These are phyloP conservation scores for Vombatus ursinus DNA, from an alignment of 2,113 vertebrate genomes.

Conservation along the genomic window DNA sequence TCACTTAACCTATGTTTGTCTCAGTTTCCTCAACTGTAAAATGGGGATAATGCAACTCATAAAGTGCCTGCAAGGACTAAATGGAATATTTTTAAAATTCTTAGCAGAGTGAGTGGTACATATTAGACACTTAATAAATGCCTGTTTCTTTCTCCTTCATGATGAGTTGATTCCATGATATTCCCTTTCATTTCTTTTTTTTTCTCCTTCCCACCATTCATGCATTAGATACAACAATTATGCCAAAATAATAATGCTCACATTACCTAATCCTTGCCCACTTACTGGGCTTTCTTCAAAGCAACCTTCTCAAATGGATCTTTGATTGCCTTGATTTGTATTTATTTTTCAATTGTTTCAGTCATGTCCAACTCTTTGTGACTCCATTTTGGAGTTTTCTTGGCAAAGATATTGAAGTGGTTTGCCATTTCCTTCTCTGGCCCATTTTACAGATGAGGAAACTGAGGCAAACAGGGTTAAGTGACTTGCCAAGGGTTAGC, in stretches of 20 bases:
- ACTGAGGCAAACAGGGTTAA: background rate
- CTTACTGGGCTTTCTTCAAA: background rate
- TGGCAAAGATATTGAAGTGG: background rate
- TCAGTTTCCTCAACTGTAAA: too few species aligned
- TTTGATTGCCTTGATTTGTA: background rate
- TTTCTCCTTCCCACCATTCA: background rate
- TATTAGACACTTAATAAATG: too few species aligned
- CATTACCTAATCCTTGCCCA: background rate
- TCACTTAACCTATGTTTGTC: too few species aligned
- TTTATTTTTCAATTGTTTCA: background rate
- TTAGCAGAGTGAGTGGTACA: too few species aligned
- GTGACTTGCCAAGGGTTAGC: background rate
- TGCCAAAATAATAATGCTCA: background rate
- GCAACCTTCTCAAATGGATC: background rate
- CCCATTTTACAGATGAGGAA: background rate
- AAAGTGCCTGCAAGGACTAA: too few species aligned
- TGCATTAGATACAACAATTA: background rate
- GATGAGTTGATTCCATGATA: background rate
- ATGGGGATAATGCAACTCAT: too few species aligned
- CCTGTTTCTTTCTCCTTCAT: background rate
- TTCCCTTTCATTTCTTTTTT: background rate
- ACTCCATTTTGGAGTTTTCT: background rate
- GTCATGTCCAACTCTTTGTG: background rate
- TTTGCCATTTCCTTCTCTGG: too few species aligned
- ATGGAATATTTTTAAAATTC: too few species aligned